A percentile compares a stretch with the other conserved stretches of the same genome.
These are phyloP conservation scores for Hydriomena furcata DNA, from an alignment of 2,888 invertebrate genomes.

Conservation along the genomic window DNA sequence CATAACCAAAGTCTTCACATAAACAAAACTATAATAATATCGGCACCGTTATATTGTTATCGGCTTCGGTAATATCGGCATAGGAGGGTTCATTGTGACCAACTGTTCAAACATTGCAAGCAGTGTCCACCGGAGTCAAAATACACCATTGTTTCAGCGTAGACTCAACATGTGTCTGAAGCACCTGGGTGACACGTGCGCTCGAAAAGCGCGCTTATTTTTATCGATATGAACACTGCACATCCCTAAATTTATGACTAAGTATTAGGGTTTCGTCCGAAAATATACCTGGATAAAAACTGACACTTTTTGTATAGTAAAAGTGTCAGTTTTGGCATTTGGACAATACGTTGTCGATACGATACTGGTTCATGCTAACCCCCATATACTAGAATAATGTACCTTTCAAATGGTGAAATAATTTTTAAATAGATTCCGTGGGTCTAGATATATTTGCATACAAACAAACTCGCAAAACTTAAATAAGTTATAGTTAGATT, in stretches of 20 bases:
- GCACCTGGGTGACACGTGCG: conserved; percentile 67
- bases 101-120: conserved; percentile 66
- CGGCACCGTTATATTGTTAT: conserved; percentile 22
- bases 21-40: conserved; percentile 16
- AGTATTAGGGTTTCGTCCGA: too few relatives aligned
- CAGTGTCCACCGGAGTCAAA: conserved; percentile 57
- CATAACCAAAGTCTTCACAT: neutral
- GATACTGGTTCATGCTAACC: too few relatives aligned
- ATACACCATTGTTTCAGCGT: conserved; percentile 65
- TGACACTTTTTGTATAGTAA: too few relatives aligned
- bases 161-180: conserved; percentile 62
- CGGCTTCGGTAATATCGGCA: conserved; percentile 15
- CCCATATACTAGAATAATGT: too few relatives aligned
- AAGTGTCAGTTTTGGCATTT: too few relatives aligned
- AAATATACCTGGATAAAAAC: too few relatives aligned
- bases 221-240: conserved; percentile 25
- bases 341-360: too few relatives aligned
- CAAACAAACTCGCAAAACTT: too few relatives aligned
- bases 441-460: too few relatives aligned
- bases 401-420: too few relatives aligned
- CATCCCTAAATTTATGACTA: conserved; percentile 21
- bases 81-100: conserved; percentile 60
- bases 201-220: conserved; percentile 24
- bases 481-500: too few relatives aligned
- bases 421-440: too few relatives aligned